Conservation (phyloP, 2,888 invertebrate species). For the Macrosoma leucophasiata region DNA sequence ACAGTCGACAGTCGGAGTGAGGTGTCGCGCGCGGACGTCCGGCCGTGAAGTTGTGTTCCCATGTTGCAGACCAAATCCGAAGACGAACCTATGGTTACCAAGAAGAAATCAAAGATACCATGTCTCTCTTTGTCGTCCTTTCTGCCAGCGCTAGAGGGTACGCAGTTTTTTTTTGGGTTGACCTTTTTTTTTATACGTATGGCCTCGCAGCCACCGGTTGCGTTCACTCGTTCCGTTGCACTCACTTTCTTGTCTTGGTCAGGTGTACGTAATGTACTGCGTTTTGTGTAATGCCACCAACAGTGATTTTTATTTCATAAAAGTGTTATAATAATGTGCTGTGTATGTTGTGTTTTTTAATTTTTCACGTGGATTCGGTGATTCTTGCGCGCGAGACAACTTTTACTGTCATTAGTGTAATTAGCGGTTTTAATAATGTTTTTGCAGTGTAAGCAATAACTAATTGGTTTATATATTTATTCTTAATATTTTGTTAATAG, state of each 20-base stretch:
- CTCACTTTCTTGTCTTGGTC: slow-evolving; percentile 70
- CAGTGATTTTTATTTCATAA: slow-evolving; percentile 29
- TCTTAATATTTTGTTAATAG: too few relatives aligned
- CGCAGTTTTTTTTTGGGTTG: slow-evolving; percentile 36
- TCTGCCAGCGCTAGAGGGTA: slow-evolving; percentile 71
- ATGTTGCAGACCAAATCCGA: slow-evolving; percentile 65
- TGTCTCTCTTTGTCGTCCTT: slow-evolving; percentile 66
- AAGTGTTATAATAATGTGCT: slow-evolving; percentile 46
- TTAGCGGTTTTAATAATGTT: too few relatives aligned
- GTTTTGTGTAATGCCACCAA: slow-evolving; percentile 49
- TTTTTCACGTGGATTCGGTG: too few relatives aligned
- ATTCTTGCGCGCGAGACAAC: too few relatives aligned
- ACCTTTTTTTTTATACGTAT: slow-evolving; percentile 48
- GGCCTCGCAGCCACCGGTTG: slow-evolving; percentile 64
- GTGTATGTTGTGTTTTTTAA: slow-evolving; percentile 23
- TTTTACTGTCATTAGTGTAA: too few relatives aligned
- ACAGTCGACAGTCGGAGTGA: slow-evolving; percentile 48
- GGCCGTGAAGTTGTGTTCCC: slow-evolving; percentile 39
- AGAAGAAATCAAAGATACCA: slow-evolving; percentile 72
- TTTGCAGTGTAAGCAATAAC: too few relatives aligned
- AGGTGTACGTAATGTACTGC: slow-evolving; percentile 57
- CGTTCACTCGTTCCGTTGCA: slow-evolving; percentile 66
- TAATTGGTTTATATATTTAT: too few relatives aligned
- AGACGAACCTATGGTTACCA: slow-evolving; percentile 65
- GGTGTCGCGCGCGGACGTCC: slow-evolving; percentile 64